Base-by-base conservation (phyloP, 2,113 vertebrate genomes). In the Pica pica region DNA sequence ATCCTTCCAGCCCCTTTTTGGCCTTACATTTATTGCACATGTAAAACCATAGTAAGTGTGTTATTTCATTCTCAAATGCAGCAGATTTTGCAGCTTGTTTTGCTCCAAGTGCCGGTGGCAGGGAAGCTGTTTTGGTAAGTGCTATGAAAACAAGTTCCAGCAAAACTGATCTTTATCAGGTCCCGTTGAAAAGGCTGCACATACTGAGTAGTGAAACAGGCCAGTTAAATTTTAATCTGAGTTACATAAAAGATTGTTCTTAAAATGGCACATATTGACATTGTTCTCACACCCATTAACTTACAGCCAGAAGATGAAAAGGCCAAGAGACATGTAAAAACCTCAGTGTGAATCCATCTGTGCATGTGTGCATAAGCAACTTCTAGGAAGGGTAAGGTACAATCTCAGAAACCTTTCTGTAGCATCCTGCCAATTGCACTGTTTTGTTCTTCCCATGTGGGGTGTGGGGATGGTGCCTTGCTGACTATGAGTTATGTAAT, bases 81-180 rank as follows among this genome's bases (percentile, higher is more conserved):
- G 55, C 55, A 88, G 33, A 46, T 57, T 89, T 80, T 87, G 49
- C 50, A 22, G 71, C 79, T 89, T 86, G 56, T 79, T 87, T 93
- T 83, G 47, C 78, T 78, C 23, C 79, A 80, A 95, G 60, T 83
- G 76, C 75, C 69, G 49, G 9, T 89, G 89, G 82, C 39, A 49
- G 46, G 33, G 31, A 73, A 90, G 71, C 61, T 96, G 50, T 49
- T 97, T 93, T 96, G 73, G 19, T 82, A 92, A 86, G 65, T 92
- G 65, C 50, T 73, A 42, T 92, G 81, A 65, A 78, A 96, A 94
- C 96, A 97, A 97, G 96, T 97, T 96, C 83, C 82, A 95, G 88
- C 97, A 97, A 60, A 93, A 65, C 79, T 74, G 97, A 97, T 97
- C 93, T 92, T 96, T 97, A 98, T 98, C 97, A 83, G 61, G 74